These are phyloP conservation scores for Heterocephalus glaber DNA, from an alignment of 2,113 vertebrate genomes.

Conservation along the genomic window DNA sequence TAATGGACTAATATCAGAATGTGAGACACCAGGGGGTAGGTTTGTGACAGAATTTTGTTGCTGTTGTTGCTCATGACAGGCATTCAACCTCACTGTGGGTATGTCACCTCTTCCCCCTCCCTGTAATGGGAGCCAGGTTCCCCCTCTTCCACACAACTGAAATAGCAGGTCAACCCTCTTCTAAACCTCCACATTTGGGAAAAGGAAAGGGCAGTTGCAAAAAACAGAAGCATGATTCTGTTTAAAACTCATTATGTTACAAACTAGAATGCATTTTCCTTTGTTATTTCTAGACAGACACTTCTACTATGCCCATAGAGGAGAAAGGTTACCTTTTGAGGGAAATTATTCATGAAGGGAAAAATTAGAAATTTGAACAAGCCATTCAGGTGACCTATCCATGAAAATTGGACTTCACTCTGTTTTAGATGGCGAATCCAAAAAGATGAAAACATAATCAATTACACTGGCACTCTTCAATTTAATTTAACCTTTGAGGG, in stretches of 20 bases:
- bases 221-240: conserved; percentile 10
- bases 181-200: neutral
- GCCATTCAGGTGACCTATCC: conserved; percentile 51
- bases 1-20: neutral
- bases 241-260: conserved; percentile 16
- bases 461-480: conserved; percentile 28
- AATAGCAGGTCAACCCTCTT: neutral
- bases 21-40: neutral
- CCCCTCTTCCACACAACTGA: neutral
- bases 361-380: conserved; percentile 63
- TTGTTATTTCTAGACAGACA: conserved; percentile 58
- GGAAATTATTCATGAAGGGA: conserved; percentile 61
- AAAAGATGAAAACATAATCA: conserved; percentile 74
- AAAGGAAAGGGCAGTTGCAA: conserved; percentile 13
- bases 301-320: conserved; percentile 2
- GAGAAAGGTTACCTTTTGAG: conserved; percentile 61
- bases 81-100: neutral
- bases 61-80: neutral
- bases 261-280: conserved; percentile 57
- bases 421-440: conserved; percentile 51
- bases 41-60: neutral
- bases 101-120: neutral
- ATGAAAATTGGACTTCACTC: conserved; percentile 57
- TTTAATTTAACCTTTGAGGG: conserved; percentile 69
- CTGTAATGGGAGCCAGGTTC: neutral